A percentile compares a stretch with the other conserved stretches of the same genome.
Evolutionary conservation across 2,113 vertebrate species (phyloP).

Genomic region (Lonchura striata): DNA sequence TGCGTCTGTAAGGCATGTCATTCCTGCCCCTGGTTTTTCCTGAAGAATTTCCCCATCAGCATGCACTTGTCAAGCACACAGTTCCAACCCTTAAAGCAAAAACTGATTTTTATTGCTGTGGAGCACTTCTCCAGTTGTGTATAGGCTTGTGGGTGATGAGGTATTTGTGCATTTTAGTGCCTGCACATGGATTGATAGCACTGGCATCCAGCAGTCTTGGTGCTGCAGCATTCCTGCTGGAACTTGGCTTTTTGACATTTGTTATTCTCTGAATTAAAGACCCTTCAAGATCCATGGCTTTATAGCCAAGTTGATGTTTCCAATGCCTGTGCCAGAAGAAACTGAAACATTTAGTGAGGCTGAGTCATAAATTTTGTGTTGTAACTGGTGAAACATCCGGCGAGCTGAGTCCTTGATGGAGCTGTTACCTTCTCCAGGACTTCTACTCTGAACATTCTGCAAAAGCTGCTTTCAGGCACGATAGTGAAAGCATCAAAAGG

Average conservation of each 20-base stretch:
- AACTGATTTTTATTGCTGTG: neutral
- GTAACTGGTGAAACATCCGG: neutral
- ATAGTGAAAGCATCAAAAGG: neutral
- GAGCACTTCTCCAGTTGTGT: neutral
- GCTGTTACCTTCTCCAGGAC: neutral
- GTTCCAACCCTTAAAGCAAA: neutral
- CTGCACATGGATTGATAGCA: neutral
- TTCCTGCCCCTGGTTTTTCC: neutral
- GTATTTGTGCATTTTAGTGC: neutral
- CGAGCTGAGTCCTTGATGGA: neutral
- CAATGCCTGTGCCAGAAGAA: neutral
- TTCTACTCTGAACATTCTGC: neutral
- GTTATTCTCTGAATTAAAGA: conserved; percentile 25
- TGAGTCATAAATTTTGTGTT: neutral
- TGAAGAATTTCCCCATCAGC: neutral
- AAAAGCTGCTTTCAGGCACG: neutral
- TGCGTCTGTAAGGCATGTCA: neutral
- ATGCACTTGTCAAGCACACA: neutral
- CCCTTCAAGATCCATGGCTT: neutral
- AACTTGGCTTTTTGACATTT: neutral
- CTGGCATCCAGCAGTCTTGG: neutral
- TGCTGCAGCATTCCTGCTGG: neutral
- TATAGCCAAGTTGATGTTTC: neutral
- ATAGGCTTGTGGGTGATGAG: neutral
- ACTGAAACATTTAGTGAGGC: neutral